Base-by-base conservation (phyloP, 2,888 invertebrate genomes). In the Morpho helenor region DNA sequence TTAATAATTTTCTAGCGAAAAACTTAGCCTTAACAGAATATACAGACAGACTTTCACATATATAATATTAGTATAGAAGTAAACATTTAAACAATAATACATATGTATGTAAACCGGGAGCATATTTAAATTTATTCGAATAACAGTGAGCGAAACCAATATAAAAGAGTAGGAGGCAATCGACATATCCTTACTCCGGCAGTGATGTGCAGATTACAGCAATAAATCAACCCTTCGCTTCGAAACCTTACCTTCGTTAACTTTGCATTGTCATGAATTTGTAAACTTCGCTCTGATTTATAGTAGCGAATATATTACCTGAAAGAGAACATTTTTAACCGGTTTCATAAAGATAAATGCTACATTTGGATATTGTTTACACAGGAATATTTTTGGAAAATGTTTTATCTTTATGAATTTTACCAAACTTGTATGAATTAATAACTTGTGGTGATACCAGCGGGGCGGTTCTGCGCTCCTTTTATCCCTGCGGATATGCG, bases 181-280 rank as follows among this genome's bases (percentile, higher is more conserved):
- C 9, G 42, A 16, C 51, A 44, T 42, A 52, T 39, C 45, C 5
- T 3, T 4, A 43, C 42, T n/a, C 16, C 45, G 16, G 31, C 52
- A 31, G 52, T 61, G 60, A 66, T 65, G 63, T 60, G 59, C 64
- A 68, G 70, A 74, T 72, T 71, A 67, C 47, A 45, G 52, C 63
- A 65, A 70, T 73, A 71, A 70, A 72, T 73, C 70, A 71, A 67
- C 64, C 66, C 65, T 65, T 65, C 59, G 49, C 10, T 49, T 45
- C 45, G 62, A 59, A 60, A 59, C 52, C 59, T 51, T 64, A 64
- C 57, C 62, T 64, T 59, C 62, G 63, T 60, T 65, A 64, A 64
- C 65, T 67, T 56, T 60, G 52, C 47, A 60, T 65, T 64, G 68
- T 68, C 56, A 64, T 60, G 65, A 69, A 69, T 69, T 69, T 66